Percentiles rank a stretch among this genome's conserved stretches.
Evolutionary conservation across 2,113 vertebrate species (phyloP).

Genomic region (Eira barbara): DNA sequence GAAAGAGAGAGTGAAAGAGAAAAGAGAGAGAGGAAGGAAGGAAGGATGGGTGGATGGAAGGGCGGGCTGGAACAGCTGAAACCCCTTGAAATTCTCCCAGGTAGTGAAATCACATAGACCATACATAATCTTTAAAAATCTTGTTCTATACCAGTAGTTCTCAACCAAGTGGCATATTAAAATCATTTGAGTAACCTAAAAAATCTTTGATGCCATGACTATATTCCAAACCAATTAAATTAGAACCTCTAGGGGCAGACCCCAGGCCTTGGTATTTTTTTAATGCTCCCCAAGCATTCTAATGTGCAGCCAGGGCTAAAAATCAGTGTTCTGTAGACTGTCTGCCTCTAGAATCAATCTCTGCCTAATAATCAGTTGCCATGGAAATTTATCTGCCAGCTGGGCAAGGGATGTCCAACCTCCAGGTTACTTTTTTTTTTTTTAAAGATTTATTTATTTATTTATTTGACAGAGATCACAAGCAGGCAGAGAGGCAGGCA

Average conservation of each 20-base stretch:
- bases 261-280: neutral
- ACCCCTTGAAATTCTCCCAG: neutral
- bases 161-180: neutral
- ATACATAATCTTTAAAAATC: neutral
- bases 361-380: constrained; percentile 53
- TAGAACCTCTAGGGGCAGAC: neutral
- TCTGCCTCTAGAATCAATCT: constrained; percentile 42
- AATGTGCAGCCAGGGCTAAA: neutral
- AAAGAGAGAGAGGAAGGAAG: neutral
- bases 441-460: too few relatives aligned
- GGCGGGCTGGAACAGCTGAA: neutral
- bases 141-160: neutral
- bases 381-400: constrained; percentile 60
- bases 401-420: neutral
- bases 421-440: constrained; percentile 49
- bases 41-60: neutral
- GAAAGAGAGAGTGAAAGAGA: too few relatives aligned
- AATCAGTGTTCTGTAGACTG: neutral
- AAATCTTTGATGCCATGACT: neutral
- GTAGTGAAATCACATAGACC: neutral
- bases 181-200: neutral
- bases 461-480: too few relatives aligned
- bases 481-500: too few relatives aligned
- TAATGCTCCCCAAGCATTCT: neutral
- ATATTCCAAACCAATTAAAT: constrained; percentile 10